Evolutionary conservation across 2,888 invertebrate species (phyloP), one percentile per base, ranked within the genome.

Genomic region (Muscina levida): DNA sequence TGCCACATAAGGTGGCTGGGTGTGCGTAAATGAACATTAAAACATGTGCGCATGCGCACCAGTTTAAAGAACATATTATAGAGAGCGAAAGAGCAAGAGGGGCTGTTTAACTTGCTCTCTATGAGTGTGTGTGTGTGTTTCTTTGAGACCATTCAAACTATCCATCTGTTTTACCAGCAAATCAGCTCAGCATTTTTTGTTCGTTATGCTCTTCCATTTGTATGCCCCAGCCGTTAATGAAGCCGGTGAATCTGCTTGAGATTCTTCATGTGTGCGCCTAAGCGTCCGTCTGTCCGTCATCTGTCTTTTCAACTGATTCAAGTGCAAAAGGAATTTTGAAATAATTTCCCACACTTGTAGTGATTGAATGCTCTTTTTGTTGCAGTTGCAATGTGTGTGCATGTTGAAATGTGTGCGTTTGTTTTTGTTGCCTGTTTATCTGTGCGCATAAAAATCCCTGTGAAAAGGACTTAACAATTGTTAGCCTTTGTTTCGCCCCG

Each of bases 271-370:
- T n/a, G n/a, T n/a, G n/a, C n/a, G n/a, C n/a, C n/a, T n/a, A n/a
- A n/a, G n/a, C n/a, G n/a, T n/a, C n/a, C n/a, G n/a, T 17, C 10
- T 19, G 15, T 6, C 19, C 48, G 19, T 15, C 19, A 17, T 17
- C 48, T 31, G 37, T 17, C 48, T 31, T 15, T n/a, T 8, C 19
- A 17, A 37, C 22, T 53, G 13, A 17, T 77, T 77, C 81, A 81
- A 81, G 81, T 77, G 81, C 81, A 77, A 74, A 79, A 80, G 72
- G 70, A 68, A 76, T 72, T 68, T 72, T 31, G 31, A 46, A 37
- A 71, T 71, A 71, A 72, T 74, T 80, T 81, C 81, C 81, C 81
- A 81, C 81, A 81, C 77, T 81, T 74, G 77, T 81, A 77, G 39
- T 56, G 77, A 77, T 77, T 81, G 74, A 68, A 81, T 77, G 74